Evolutionary conservation across 2,888 invertebrate genomes (phyloP).

Genomic region (Nephrotoma appendiculata): DNA sequence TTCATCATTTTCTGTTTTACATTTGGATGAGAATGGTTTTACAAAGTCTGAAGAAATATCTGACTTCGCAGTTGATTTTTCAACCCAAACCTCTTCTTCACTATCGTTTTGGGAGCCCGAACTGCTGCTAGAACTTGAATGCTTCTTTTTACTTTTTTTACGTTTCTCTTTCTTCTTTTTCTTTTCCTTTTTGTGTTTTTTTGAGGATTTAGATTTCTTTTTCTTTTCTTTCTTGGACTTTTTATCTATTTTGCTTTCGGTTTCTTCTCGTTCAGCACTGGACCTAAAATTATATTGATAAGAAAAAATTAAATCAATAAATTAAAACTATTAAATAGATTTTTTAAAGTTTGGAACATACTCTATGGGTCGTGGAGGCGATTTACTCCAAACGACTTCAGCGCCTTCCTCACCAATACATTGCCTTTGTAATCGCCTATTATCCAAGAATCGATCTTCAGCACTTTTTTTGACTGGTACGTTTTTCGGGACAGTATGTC

Average conservation of each 20-base stretch:
- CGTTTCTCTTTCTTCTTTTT: slow-evolving; percentile 36
- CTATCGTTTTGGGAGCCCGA: slow-evolving; percentile 27
- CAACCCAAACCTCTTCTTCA: slow-evolving; percentile 49
- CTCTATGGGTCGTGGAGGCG: slow-evolving; percentile 48
- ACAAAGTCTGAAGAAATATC: slow-evolving; percentile 17
- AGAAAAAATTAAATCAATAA: slow-evolving; percentile 2
- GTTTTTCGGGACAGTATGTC: neutral
- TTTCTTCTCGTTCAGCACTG: neutral
- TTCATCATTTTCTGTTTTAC: neutral
- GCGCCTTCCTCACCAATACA: slow-evolving; percentile 55
- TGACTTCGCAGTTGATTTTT: slow-evolving; percentile 35
- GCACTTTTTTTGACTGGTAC: slow-evolving; percentile 6
- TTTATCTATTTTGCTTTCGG: slow-evolving; percentile 6
- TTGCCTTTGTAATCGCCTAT: slow-evolving; percentile 57
- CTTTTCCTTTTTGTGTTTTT: slow-evolving; percentile 30
- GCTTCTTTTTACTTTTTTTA: slow-evolving; percentile 30
- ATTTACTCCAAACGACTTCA: slow-evolving; percentile 58
- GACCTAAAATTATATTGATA: slow-evolving; percentile 17
- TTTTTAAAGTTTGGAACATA: slow-evolving; percentile 10
- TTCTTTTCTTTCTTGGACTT: slow-evolving; percentile 17
- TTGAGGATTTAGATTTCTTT: slow-evolving; percentile 24
- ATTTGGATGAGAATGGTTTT: slow-evolving; percentile 5
- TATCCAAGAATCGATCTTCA: slow-evolving; percentile 52
- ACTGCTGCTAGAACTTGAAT: slow-evolving; percentile 21
- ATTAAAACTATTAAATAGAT: slow-evolving; percentile 6